Percentiles rank a stretch among this genome's conserved stretches.
Conservation (phyloP, 2,113 vertebrate species). For the Pristiophorus japonicus region DNA sequence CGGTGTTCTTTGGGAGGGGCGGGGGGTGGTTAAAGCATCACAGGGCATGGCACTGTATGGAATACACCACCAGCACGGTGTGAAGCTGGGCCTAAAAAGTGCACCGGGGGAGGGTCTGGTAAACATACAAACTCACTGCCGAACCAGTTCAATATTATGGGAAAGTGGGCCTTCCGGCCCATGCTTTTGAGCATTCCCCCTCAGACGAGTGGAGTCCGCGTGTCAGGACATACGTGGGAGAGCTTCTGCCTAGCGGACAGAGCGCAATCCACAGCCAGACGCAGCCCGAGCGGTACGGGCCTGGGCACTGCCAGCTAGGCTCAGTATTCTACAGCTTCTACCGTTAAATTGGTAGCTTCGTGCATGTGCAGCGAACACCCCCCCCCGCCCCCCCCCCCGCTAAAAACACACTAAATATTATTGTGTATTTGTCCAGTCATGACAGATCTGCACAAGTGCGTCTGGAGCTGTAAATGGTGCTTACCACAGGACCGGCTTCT, state of each 20-base stretch:
- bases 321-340: background rate
- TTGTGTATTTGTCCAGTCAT: too few species aligned
- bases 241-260: background rate
- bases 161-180: background rate
- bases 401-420: background rate
- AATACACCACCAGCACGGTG: background rate
- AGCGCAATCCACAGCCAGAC: background rate
- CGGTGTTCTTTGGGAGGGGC: background rate
- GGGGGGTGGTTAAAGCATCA: background rate
- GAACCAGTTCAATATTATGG: background rate
- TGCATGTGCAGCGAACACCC: background rate
- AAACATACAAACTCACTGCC: background rate
- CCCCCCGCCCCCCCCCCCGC: too few species aligned
- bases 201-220: background rate
- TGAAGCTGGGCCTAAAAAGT: background rate
- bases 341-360: background rate
- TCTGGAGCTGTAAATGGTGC: background rate
- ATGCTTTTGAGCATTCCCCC: background rate
- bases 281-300: background rate
- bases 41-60: background rate
- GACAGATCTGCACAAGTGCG: background rate
- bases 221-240: background rate
- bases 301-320: background rate
- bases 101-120: background rate
- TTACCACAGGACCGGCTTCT: background rate